Base-by-base conservation (phyloP, 2,113 vertebrate species). In the Bostrychus sinensis region DNA sequence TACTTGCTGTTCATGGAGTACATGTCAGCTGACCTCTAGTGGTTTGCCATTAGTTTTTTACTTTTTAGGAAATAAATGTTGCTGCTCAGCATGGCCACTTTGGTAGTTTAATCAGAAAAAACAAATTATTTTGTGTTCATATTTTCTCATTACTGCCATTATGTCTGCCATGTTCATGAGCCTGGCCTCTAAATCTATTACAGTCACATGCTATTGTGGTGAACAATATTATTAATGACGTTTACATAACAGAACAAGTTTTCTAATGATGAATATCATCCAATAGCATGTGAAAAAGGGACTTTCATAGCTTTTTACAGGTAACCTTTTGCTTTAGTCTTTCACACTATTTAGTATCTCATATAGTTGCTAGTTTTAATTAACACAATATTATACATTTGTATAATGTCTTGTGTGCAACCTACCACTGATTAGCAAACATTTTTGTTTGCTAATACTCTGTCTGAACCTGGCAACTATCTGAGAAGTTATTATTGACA, bases 1-100 rank as follows among this genome's bases (percentile, higher is more conserved):
- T 48, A 64, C 39, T 45, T 53, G n/a, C 22, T 0, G 53, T 66
- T 55, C 57, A 70, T 64, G 55, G 1, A 51, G 58, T 41, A 62
- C 41, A 3, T 45, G 28, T 20, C 19, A 54, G 70, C 54, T 25
- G 23, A 46, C 16, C 23, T 56, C 11, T 46, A n/a, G 60, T 58
- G 11, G 54, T 46, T 11, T n/a, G 45, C 1, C 42, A n/a, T 41
- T 50, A 55, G 20, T 62, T 55, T 12, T 65, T 23, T 23, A 32
- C 1, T n/a, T n/a, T n/a, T n/a, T n/a, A 16, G 3, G 0, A 14
- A 62, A 36, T 46, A 17, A 63, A 20, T n/a, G n/a, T 19, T 38
- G 36, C 56, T n/a, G 13, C n/a, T 22, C 28, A 42, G 64, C 64
- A 54, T 51, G 60, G 46, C 12, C n/a, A 16, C 39, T 42, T 13